Evolutionary conservation across 2,888 invertebrate species (phyloP), one percentile per base, ranked within the genome.

Genomic region (Noctuana brunneofusca): DNA sequence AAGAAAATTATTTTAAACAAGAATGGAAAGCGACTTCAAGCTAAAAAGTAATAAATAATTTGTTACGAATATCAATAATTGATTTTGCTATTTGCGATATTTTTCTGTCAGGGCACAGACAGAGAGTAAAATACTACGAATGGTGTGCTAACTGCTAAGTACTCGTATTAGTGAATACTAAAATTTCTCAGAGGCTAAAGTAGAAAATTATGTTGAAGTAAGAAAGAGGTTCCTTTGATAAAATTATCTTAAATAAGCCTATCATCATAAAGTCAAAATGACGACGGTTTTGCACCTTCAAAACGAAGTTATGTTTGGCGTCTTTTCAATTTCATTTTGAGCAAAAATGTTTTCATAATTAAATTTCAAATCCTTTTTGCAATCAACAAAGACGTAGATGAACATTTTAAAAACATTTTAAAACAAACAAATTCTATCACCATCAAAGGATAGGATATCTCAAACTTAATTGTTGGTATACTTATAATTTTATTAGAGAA

Each of bases 181-280:
- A 43, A 56, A 18, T 43, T 1, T 38, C 12, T 5, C 27, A 11
- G 20, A 43, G 27, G 30, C 22, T 35, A 35, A 30, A 14, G 58
- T 18, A 59, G 43, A 59, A 41, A 49, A 49, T 49, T 59, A 46
- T 18, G 53, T 6, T 24, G 11, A 14, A 53, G 43, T 32, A 32
- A 58, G 32, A 54, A 54, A 53, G 18, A 60, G 24, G 24, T 32
- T 38, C 20, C 5, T 53, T 54, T 60, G 16, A 53, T 20, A 16
- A 60, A 53, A 60, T 60, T 60, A 46, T 46, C 46, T 53, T 54
- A 43, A 54, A 59, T 52, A 54, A 54, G 53, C 60, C 32, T 48
- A 35, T 54, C 41, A 50, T 52, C 48, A 60, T 48, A 60, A 60
- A 60, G 22, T 11, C 48, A 22, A 54, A 60, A 54, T 35, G 18